phyloP scores from a whole-genome alignment of 2,113 vertebrate genomes.

The Leptosomus discolor region DNA sequence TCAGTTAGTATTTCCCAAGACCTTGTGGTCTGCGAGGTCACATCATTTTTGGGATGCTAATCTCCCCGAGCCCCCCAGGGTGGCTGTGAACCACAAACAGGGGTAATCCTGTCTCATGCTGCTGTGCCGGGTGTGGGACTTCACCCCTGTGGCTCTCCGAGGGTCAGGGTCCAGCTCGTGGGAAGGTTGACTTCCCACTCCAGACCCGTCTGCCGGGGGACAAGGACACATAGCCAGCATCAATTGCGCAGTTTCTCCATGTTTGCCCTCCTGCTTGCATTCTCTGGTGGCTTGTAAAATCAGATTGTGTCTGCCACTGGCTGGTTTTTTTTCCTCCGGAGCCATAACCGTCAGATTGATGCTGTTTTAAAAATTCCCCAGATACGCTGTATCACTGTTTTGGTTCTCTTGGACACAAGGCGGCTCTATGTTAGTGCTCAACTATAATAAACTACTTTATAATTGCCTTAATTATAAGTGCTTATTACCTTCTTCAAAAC shows the following conservation, averaged over 20 bases:
- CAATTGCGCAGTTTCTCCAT: accelerated
- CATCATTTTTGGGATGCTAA: not conserved
- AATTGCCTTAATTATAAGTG: conserved; percentile 65
- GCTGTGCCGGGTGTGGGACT: not conserved
- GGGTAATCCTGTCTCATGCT: not conserved
- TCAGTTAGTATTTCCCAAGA: not conserved
- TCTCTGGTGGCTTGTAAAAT: conserved; percentile 29
- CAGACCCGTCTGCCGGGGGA: not conserved
- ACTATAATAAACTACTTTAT: conserved; percentile 59
- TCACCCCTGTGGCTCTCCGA: not conserved
- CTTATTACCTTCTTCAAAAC: conserved; percentile 60
- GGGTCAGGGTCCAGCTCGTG: not conserved
- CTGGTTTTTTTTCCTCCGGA: not conserved
- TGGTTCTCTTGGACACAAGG: conserved; percentile 39
- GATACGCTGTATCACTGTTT: not conserved
- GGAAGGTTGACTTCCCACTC: not conserved
- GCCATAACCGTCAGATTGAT: conserved; percentile 19
- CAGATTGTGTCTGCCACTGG: not conserved
- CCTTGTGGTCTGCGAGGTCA: accelerated
- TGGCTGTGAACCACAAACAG: not conserved
- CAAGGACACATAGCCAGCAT: not conserved
- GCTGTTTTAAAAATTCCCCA: conserved; percentile 27
- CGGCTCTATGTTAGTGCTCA: not conserved
- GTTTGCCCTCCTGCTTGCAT: not conserved
- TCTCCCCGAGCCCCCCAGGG: not conserved